Conservation (phyloP, 2,113 vertebrate genomes). For the Coturnix japonica region DNA sequence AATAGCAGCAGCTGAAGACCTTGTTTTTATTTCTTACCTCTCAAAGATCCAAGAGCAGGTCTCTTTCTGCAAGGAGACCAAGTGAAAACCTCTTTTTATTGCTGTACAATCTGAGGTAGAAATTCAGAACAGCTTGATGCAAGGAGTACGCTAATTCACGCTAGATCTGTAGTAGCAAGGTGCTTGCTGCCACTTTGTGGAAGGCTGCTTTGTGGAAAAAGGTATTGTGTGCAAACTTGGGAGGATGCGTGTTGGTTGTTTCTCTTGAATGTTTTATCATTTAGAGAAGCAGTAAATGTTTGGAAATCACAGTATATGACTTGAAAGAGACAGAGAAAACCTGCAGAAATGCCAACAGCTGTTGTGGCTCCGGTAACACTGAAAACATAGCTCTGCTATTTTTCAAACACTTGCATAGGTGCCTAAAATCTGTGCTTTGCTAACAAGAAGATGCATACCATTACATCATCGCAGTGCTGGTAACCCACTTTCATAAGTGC, state of each 20-base stretch:
- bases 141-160: accelerated
- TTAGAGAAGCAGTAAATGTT: not conserved
- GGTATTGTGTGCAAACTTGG: accelerated
- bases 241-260: accelerated
- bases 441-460: not conserved
- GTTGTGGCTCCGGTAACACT: not conserved
- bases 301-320: not conserved
- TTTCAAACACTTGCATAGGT: not conserved
- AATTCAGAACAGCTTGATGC: not conserved
- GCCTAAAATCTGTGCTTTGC: not conserved
- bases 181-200: not conserved
- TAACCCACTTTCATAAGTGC: not conserved
- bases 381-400: not conserved
- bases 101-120: not conserved
- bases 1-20: not conserved
- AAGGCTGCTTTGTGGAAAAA: not conserved
- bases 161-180: not conserved
- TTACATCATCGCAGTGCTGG: not conserved
- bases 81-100: not conserved
- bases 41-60: not conserved
- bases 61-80: not conserved
- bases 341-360: not conserved
- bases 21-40: not conserved
- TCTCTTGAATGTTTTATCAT: not conserved
- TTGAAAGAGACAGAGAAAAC: not conserved